Evolutionary conservation across 2,888 invertebrate genomes (phyloP), one percentile per base, ranked within the genome.

Genomic region (Seira ritae): DNA sequence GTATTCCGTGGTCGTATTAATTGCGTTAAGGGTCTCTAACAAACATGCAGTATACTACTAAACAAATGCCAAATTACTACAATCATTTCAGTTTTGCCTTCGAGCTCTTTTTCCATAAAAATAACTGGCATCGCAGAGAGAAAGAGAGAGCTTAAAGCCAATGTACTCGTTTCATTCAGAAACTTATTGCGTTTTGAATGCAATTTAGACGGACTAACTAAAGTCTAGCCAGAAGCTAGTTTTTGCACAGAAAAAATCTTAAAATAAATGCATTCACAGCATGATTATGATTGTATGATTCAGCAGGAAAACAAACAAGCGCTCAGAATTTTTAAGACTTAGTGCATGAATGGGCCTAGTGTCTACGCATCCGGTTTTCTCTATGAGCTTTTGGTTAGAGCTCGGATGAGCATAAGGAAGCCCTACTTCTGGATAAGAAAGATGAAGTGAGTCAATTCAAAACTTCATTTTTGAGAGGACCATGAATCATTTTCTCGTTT

Each of bases 111-210:
- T 42, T 46, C 50, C 46, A 50, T 50, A 70, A 46, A 22, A 70
- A 42, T 42, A 42, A 12, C 42, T 42, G 42, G 42, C 42, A 42
- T n/a, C n/a, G n/a, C n/a, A n/a, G n/a, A n/a, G n/a, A n/a, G n/a
- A n/a, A n/a, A n/a, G n/a, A 42, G 12, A 42, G 42, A 42, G 42
- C 12, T 4, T 12, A 42, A 42, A 70, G 55, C 22, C 55, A 70
- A 70, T 22, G 70, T 70, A 55, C 70, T 50, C 70, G 46, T 70
- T 70, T 55, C 70, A 70, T 70, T 55, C 42, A 70, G 23, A 70
- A 70, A 20, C 4, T 12, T 42, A 42, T 42, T 42, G 42, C 50
- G 22, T 50, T 70, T n/a, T 37, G 19, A 31, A 4, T 70, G 70
- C 50, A 70, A n/a, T 46, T 24, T 68, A 8, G 23, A 23, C n/a